Conservation (phyloP, 2,797 vertebrate genomes). For the Enoplosus armatus region DNA sequence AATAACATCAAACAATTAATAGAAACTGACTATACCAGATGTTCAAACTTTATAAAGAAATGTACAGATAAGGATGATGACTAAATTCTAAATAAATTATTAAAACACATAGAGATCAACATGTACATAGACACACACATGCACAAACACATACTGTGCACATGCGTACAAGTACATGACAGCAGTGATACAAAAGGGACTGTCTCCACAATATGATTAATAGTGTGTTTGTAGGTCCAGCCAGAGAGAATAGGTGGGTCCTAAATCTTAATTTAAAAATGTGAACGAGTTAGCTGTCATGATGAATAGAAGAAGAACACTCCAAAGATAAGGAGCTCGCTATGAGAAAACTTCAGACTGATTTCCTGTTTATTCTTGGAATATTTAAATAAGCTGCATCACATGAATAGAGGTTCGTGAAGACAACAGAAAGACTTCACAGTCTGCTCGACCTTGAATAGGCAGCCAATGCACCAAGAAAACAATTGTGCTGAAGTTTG, state of each 20-base stretch:
- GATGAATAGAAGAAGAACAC: constrained; percentile 44
- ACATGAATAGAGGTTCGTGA: constrained; percentile 40
- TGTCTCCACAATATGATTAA: constrained; percentile 43
- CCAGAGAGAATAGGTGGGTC: constrained; percentile 7
- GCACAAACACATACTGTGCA: neutral
- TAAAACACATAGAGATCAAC: neutral
- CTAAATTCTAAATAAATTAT: neutral
- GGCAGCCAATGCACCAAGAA: neutral
- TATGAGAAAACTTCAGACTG: constrained; percentile 40
- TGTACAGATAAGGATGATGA: neutral
- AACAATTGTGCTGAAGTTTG: neutral
- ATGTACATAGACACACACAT: neutral
- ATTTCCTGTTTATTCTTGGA: constrained; percentile 62
- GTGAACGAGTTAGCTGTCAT: constrained; percentile 30
- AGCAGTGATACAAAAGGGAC: neutral
- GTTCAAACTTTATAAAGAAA: neutral
- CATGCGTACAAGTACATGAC: neutral
- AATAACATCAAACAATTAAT: neutral
- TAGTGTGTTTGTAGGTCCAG: constrained; percentile 42
- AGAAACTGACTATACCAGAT: neutral
- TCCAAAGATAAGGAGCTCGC: constrained; percentile 39
- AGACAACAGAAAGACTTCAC: constrained; percentile 29
- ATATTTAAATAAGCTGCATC: constrained; percentile 57
- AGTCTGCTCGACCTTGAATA: constrained; percentile 32
- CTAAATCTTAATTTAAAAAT: constrained; percentile 53